Conservation (phyloP, 2,888 invertebrate species). For the Panopea generosa region DNA sequence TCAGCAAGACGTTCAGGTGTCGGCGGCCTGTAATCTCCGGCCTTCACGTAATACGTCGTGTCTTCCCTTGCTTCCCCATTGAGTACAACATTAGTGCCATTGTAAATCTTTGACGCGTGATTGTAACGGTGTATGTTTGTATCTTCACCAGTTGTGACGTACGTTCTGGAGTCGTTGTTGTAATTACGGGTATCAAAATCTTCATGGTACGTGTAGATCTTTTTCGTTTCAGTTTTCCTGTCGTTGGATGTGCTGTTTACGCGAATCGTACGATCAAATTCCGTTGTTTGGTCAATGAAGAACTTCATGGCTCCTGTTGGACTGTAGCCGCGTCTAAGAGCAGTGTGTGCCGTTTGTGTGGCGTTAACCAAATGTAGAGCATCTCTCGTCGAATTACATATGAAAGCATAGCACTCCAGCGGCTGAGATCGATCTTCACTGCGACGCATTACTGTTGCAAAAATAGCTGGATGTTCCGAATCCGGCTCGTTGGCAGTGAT, state of each 20-base stretch:
- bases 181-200: slow-evolving; percentile 40
- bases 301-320: slow-evolving; percentile 42
- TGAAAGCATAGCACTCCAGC: slow-evolving; percentile 42
- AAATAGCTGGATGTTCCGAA: slow-evolving; percentile 49
- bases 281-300: slow-evolving; percentile 51
- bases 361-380: slow-evolving; percentile 59
- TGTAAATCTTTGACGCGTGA: slow-evolving; percentile 13
- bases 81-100: slow-evolving; percentile 7
- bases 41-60: slow-evolving; percentile 55
- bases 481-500: slow-evolving; percentile 45
- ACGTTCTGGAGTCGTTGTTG: slow-evolving; percentile 38
- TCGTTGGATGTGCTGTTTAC: neutral
- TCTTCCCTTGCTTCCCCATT: neutral
- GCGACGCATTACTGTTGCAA: slow-evolving; percentile 43
- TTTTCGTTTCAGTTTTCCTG: slow-evolving; percentile 33
- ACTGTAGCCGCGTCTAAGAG: slow-evolving; percentile 38
- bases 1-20: slow-evolving; percentile 20
- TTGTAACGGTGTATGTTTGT: neutral
- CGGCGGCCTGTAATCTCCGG: slow-evolving; percentile 31
- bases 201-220: slow-evolving; percentile 55
- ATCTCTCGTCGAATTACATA: slow-evolving; percentile 49
- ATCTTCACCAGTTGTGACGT: slow-evolving; percentile 27
- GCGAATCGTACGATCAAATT: slow-evolving; percentile 38
- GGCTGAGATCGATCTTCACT: slow-evolving; percentile 11
- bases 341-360: slow-evolving; percentile 57